Evolutionary conservation across 1,140 invertebrate genomes (phyloP).

Genomic region (Venustaconcha ellipsiformis): DNA sequence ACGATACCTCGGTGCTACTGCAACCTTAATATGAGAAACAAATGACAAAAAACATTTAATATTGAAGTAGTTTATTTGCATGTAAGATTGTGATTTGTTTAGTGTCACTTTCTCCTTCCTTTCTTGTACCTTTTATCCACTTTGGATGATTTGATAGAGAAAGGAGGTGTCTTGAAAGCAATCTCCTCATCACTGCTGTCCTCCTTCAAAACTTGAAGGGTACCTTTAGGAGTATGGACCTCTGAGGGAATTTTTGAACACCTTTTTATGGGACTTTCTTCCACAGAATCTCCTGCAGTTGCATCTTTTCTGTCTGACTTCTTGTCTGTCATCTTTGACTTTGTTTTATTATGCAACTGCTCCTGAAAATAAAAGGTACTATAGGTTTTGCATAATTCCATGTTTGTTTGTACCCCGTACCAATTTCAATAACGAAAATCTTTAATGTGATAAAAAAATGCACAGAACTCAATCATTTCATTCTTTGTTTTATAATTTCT

Average conservation of each 20-base stretch:
- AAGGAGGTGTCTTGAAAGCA: slow-evolving; percentile 32
- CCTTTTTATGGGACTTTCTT: slow-evolving; percentile 1
- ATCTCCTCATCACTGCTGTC: slow-evolving; percentile 38
- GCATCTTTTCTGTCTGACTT: not conserved
- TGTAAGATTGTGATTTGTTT: too few relatives aligned
- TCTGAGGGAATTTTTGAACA: slow-evolving; percentile 13
- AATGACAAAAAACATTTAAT: too few relatives aligned
- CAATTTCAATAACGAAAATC: not conserved
- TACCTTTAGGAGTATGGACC: slow-evolving; percentile 24
- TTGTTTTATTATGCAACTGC: not conserved
- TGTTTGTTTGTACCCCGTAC: not conserved
- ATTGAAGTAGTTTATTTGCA: too few relatives aligned
- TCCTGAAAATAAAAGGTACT: not conserved
- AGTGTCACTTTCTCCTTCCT: too few relatives aligned
- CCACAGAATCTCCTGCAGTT: not conserved
- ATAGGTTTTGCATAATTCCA: not conserved
- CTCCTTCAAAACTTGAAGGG: slow-evolving; percentile 28
- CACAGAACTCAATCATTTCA: too few relatives aligned
- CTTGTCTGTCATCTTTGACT: not conserved
- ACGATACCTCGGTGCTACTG: too few relatives aligned
- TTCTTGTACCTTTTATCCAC: not conserved
- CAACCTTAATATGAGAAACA: too few relatives aligned
- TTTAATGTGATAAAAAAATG: too few relatives aligned
- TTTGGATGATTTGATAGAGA: slow-evolving; percentile 34
- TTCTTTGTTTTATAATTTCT: too few relatives aligned